Evolutionary conservation across 2,888 invertebrate species (phyloP), one percentile per base, ranked within the genome.

Genomic region (Zonitis immaculata): DNA sequence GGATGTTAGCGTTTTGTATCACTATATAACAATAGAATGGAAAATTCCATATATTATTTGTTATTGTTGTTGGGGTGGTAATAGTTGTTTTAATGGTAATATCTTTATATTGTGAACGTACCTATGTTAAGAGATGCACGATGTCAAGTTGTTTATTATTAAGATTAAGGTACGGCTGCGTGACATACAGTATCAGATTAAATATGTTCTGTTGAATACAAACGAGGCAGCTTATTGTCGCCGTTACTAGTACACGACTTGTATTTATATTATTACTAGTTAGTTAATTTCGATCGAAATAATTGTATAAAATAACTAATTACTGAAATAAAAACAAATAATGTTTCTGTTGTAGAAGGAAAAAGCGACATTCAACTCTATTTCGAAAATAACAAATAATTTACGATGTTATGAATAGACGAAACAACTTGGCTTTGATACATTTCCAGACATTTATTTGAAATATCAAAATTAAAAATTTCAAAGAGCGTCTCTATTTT

Each of bases 151-250:
- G 63, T 62, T 66, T 66, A 65, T 65, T 65, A 61, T 60, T 59
- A 62, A 66, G 66, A 66, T 65, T 57, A 59, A 61, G 61, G 64
- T 62, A 57, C 54, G 55, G 54, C 59, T 62, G 63, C 64, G 57
- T 61, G 66, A 65, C 68, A 65, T 68, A 18, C 35, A 35, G 65
- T 68, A 70, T 68, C 67, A 67, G 68, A 69, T 68, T 67, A 69
- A 69, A 66, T 60, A 63, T 64, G 60, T 61, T 61, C 61, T 54
- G 57, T 59, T 60, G 70, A 69, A 72, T 72, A 72, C 68, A 69
- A 68, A 72, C 67, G 67, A 72, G 68, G 30, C 54, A 57, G 64
- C 59, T n/a, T n/a, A n/a, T 58, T 63, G 65, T 59, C 59, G 53
- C 58, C 48, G 48, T 56, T 49, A 54, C 59, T 53, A 57, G 54